Evolutionary conservation across 2,797 vertebrate species (phyloP).

Genomic region (Aeoliscus strigatus): DNA sequence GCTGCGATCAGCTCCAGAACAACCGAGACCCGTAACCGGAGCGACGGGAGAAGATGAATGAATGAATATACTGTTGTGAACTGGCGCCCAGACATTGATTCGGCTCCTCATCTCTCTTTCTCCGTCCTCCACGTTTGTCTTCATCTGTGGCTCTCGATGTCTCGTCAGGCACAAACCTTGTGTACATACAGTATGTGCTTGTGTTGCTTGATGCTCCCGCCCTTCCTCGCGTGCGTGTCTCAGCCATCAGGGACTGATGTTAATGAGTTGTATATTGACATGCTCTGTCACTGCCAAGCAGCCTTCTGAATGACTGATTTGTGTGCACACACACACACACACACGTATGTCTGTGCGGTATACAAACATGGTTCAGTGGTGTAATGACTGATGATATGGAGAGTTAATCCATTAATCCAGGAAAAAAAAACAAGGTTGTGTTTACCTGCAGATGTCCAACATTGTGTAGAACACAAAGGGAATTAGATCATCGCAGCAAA

Average conservation of each 20-base stretch:
- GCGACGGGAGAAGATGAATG: too few species aligned
- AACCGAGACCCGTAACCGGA: too few species aligned
- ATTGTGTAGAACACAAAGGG: not conserved
- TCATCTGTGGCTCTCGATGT: too few species aligned
- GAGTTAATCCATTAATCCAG: not conserved
- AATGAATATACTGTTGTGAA: too few species aligned
- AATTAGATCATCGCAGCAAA: not conserved
- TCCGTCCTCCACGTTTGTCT: too few species aligned
- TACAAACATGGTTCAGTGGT: not conserved
- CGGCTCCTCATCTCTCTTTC: too few species aligned
- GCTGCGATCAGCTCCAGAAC: too few species aligned
- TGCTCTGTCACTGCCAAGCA: constrained; percentile 33
- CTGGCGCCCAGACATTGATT: too few species aligned
- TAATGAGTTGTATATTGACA: constrained; percentile 32
- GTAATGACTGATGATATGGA: constrained; percentile 16
- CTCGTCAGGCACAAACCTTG: constrained; percentile 16
- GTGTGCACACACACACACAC: not conserved
- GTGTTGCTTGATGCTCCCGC: not conserved
- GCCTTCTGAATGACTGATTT: constrained; percentile 34
- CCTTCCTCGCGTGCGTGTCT: constrained; percentile 4
- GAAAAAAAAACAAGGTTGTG: constrained; percentile 5
- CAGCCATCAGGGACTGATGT: constrained; percentile 10
- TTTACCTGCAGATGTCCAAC: constrained; percentile 2
- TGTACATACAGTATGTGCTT: not conserved
- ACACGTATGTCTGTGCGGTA: not conserved